Percentiles rank a stretch among this genome's conserved stretches.
Evolutionary conservation across 2,797 vertebrate species (phyloP).

Genomic region (Saxicola maurus): DNA sequence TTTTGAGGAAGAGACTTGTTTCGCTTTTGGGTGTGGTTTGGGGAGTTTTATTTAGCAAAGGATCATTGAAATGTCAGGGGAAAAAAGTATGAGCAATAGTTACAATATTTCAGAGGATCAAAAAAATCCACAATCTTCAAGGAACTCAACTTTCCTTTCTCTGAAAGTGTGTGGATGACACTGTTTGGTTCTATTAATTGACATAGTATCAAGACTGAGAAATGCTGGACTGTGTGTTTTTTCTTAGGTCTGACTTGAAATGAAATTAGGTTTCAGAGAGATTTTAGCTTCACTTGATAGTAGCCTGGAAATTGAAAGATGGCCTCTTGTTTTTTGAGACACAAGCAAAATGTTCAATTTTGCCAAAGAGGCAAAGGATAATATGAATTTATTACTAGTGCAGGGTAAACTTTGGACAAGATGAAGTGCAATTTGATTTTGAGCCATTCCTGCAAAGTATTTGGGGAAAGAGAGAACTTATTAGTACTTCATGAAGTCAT

Average conservation of each 20-base stretch:
- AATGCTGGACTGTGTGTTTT: not conserved
- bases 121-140: not conserved
- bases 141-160: not conserved
- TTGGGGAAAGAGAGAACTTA: not conserved
- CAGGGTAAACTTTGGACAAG: not conserved
- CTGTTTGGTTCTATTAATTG: not conserved
- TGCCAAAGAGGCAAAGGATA: not conserved
- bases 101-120: not conserved
- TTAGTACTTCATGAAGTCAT: not conserved
- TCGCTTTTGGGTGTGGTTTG: not conserved
- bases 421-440: not conserved
- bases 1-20: not conserved
- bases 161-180: not conserved
- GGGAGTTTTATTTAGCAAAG: not conserved
- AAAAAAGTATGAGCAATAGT: not conserved
- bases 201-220: not conserved
- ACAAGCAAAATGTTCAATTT: not conserved
- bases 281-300: not conserved
- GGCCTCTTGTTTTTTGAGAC: not conserved
- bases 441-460: not conserved
- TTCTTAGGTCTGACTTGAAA: not conserved
- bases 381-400: not conserved
- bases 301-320: not conserved
- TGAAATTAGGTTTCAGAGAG: not conserved
- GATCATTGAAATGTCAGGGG: not conserved